Base-by-base conservation (phyloP, 2,113 vertebrate species). In the Xiphias gladius region DNA sequence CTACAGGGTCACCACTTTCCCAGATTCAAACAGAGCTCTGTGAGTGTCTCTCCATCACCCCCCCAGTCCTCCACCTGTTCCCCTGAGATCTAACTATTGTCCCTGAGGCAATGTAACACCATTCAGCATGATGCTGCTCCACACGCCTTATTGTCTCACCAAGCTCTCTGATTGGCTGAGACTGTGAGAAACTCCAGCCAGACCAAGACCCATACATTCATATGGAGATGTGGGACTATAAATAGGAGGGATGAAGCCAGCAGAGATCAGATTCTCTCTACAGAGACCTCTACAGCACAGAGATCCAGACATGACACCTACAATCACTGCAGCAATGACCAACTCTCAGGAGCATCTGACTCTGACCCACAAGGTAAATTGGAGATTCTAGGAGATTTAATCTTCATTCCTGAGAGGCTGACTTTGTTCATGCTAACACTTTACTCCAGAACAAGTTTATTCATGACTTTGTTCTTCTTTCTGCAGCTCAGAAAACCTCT, bases 191-290 rank as follows among this genome's bases (percentile, higher is more conserved):
- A 85, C 48, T 89, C 63, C 80, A 77, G 24, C 30, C 72, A 92
- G 83, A 83, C 78, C 68, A 16, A 88, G 88, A 94, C 93, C 85
- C 94, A 94, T 92, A 89, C 92, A 94, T 95, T 95, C 79, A 94
- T 91, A 94, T 94, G 93, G 88, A 93, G 93, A 95, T 93, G 79
- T 81, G 84, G 70, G 86, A 91, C 70, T 94, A 95, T 95, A 95
- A 94, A 94, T 90, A 93, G 85, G 88, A 92, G 92, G 83, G 88
- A 67, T 80, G 88, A 82, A 90, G 82, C 78, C 89, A 85, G 80
- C 62, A 86, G 65, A 92, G 59, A 91, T 76, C 93, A 94, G 79
- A 93, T 76, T 88, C 85, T 84, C 86, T 92, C 90, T 79, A 74
- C 82, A 89, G 88, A 92, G 87, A 94, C 86, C 86, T 88, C 89